Percentiles rank a stretch among this genome's conserved stretches.
phyloP scores from a whole-genome alignment of 2,113 vertebrate genomes.

The Psilopsiagon aurifrons region DNA sequence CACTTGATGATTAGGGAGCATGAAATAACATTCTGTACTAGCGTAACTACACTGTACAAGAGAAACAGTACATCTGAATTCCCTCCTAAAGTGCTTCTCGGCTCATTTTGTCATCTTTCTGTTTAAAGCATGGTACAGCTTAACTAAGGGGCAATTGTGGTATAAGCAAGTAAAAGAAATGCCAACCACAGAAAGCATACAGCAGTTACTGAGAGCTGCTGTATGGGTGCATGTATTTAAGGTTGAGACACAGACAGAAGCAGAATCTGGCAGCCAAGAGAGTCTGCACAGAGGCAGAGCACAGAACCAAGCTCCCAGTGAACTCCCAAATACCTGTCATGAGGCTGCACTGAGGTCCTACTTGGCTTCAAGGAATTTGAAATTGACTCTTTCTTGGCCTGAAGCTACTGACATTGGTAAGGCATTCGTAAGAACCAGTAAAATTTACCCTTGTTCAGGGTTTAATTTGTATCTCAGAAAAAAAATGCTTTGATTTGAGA shows the following conservation, averaged over 20 bases:
- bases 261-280: background rate
- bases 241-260: background rate
- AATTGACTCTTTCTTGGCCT: background rate
- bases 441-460: background rate
- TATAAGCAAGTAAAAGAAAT: background rate
- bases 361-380: background rate
- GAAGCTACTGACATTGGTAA: background rate
- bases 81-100: background rate
- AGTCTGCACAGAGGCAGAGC: background rate
- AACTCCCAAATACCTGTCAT: background rate
- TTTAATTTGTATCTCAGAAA: background rate
- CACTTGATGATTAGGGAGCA: background rate
- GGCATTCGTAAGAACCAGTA: background rate
- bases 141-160: background rate
- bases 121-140: background rate
- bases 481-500: background rate
- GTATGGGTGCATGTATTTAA: background rate
- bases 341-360: background rate
- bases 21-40: background rate
- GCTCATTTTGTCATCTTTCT: background rate
- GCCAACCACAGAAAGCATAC: background rate
- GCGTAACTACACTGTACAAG: background rate
- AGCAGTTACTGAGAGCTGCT: background rate
- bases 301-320: background rate
- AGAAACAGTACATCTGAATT: background rate